These are phyloP conservation scores for Saguinus oedipus DNA, from an alignment of 2,797 vertebrate genomes.

Conservation along the genomic window DNA sequence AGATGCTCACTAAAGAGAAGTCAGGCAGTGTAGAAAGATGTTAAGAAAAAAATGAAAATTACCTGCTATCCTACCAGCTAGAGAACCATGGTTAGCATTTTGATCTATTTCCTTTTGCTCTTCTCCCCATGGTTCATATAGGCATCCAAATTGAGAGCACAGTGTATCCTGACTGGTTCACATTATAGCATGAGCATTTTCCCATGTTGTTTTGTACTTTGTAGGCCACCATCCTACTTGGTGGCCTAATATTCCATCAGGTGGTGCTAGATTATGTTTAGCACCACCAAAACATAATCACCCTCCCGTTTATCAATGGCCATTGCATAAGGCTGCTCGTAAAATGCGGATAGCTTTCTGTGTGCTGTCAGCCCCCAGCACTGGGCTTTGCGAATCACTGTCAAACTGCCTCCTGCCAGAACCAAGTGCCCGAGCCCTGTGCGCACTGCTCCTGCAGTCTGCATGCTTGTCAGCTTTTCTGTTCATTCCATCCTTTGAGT, in stretches of 20 bases:
- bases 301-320: neutral
- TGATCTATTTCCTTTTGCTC: neutral
- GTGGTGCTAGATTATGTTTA: neutral
- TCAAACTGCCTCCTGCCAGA: neutral
- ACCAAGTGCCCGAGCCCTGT: neutral
- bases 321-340: neutral
- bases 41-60: neutral
- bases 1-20: neutral
- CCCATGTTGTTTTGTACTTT: neutral
- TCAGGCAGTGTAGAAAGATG: neutral
- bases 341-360: neutral
- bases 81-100: neutral
- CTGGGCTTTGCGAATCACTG: neutral
- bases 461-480: neutral
- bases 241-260: neutral
- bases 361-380: accelerated
- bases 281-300: too few species aligned
- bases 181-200: neutral
- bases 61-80: neutral
- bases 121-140: accelerated
- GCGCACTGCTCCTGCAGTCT: neutral
- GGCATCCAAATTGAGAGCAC: neutral
- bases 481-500: neutral
- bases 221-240: neutral
- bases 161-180: neutral